Percentiles rank a stretch among this genome's conserved stretches.
Evolutionary conservation across 2,888 invertebrate species (phyloP).

Genomic region (Drosophila borborema): DNA sequence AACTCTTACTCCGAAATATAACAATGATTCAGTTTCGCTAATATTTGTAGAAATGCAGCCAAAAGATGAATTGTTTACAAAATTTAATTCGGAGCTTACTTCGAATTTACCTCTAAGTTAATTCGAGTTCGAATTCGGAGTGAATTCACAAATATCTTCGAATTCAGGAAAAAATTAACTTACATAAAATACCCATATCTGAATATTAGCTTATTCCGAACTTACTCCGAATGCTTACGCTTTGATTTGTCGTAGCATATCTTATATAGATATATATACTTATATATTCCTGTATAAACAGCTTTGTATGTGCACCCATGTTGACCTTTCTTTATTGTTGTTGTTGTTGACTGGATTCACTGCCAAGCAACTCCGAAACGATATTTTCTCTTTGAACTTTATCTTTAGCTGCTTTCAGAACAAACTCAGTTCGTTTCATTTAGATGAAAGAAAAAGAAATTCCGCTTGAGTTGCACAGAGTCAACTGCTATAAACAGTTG

Average conservation of each 20-base stretch:
- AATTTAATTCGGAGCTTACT: not conserved
- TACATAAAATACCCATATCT: not conserved
- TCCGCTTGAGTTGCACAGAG: slow-evolving; percentile 1
- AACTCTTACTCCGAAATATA: not conserved
- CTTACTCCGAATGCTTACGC: not conserved
- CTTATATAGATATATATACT: not conserved
- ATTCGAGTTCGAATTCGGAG: too few species aligned
- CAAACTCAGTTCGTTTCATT: slow-evolving; percentile 1
- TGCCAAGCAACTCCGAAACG: not conserved
- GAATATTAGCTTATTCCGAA: not conserved
- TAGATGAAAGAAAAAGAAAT: slow-evolving; percentile 8
- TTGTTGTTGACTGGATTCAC: not conserved
- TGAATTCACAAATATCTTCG: not conserved
- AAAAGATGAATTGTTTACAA: too few species aligned
- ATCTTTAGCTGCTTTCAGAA: not conserved
- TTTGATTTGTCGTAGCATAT: not conserved
- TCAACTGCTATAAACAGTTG: slow-evolving; percentile 3
- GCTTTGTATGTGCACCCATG: not conserved
- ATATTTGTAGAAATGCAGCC: too few species aligned
- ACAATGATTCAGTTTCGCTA: not conserved
- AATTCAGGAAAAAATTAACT: not conserved
- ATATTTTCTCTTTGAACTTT: not conserved
- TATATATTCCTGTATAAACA: not conserved
- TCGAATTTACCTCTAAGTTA: not conserved
- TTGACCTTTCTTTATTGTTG: not conserved